Evolutionary conservation across 2,113 vertebrate species (phyloP).

Genomic region (Origma solitaria): DNA sequence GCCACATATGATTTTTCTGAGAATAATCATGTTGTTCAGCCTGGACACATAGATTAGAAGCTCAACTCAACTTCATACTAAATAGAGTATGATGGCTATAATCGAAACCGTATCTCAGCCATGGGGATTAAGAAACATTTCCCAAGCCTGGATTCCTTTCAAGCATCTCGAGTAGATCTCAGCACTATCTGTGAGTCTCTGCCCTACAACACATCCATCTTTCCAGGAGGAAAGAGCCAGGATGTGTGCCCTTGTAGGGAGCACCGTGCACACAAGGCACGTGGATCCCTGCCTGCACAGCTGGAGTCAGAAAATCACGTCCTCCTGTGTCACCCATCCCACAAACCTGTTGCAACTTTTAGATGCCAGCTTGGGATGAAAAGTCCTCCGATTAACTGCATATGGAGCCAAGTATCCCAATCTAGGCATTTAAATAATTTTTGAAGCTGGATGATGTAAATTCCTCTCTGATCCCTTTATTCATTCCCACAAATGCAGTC

Average conservation of each 20-base stretch:
- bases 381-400: not conserved
- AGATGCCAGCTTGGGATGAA: not conserved
- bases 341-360: not conserved
- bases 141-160: not conserved
- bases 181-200: not conserved
- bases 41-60: not conserved
- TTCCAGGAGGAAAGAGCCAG: not conserved
- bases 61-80: not conserved
- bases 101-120: not conserved
- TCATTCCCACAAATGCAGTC: conserved; percentile 1
- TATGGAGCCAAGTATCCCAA: not conserved
- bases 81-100: not conserved
- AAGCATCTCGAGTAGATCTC: accelerated
- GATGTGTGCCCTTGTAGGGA: not conserved
- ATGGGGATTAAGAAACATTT: not conserved
- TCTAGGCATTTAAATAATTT: not conserved
- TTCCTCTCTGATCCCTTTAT: conserved; percentile 1
- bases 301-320: not conserved
- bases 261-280: not conserved
- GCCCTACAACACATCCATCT: not conserved
- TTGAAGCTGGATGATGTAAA: not conserved
- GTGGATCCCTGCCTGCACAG: not conserved
- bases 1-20: not conserved
- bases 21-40: not conserved
- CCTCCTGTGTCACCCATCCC: accelerated